A percentile compares a stretch with the other conserved stretches of the same genome.
Evolutionary conservation across 2,888 invertebrate species (phyloP).

Genomic region (Leucophenga montana): DNA sequence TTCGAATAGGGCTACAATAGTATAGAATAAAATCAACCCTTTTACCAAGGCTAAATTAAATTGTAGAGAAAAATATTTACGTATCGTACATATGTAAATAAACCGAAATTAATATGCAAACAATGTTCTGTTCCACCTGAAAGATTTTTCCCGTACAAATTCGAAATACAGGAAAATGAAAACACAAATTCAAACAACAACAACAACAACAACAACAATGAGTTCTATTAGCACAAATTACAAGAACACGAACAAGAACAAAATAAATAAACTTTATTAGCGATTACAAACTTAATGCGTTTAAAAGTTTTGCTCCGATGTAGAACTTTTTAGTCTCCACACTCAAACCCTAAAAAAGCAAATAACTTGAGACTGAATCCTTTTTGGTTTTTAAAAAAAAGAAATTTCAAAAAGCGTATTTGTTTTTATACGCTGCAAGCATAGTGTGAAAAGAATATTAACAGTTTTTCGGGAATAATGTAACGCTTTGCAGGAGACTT

Average conservation of each 20-base stretch:
- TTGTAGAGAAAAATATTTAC: background rate
- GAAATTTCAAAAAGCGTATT: too few relatives aligned
- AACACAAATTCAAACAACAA: background rate
- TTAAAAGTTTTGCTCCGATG: conserved; percentile 46
- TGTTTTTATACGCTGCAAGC: too few relatives aligned
- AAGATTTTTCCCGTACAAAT: background rate
- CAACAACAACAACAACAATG: background rate
- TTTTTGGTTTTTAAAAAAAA: too few relatives aligned
- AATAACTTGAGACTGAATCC: too few relatives aligned
- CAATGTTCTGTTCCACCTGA: conserved; percentile 12
- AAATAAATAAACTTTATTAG: conserved; percentile 23
- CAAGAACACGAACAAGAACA: background rate
- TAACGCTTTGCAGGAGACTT: too few relatives aligned
- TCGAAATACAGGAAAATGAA: background rate
- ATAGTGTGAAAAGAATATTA: too few relatives aligned
- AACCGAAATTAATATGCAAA: conserved; percentile 25
- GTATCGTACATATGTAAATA: background rate
- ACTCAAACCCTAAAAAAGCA: too few relatives aligned
- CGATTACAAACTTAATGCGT: conserved; percentile 62
- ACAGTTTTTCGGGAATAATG: too few relatives aligned
- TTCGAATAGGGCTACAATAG: too few relatives aligned
- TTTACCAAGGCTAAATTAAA: background rate
- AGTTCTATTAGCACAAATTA: background rate
- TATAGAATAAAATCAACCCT: too few relatives aligned
- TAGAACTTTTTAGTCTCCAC: too few relatives aligned